Evolutionary conservation across 2,797 vertebrate genomes (phyloP), one percentile per base, ranked within the genome.

Genomic region (Alectoris magna): DNA sequence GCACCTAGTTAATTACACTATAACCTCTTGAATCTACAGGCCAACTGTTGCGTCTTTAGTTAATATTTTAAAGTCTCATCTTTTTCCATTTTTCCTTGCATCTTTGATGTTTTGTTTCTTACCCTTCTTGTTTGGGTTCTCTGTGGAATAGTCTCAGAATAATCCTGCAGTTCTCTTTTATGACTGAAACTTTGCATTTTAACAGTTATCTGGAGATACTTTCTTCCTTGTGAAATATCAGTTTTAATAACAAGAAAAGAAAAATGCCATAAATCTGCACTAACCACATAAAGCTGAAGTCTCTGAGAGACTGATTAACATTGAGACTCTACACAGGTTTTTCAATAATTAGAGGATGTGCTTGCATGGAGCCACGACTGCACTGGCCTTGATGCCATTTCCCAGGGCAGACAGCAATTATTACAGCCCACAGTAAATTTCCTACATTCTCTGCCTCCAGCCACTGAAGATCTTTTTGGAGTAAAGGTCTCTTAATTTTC

Each of bases 271-370:
- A 98, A 99, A 99, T 99, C 98, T 97, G 97, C 97, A 97, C 98
- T 98, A 99, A 99, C 97, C 98, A 98, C 97, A 98, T 98, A 98
- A 98, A 97, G 96, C 97, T 93, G 95, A 98, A 98, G 98, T 99
- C 99, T 99, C 98, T 97, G 95, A 98, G 99, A 99, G 98, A 99
- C 98, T 99, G 99, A 99, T 99, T 99, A 99, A 98, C 98, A 99
- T 98, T 97, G 97, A 98, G 97, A 96, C 97, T 98, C 97, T 92
- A 97, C 97, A 97, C 98, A 95, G 97, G 97, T 97, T 98, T 98
- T 98, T 97, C 97, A 97, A 95, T 99, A 99, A 99, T 99, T 98
- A 99, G 97, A 98, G 97, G 97, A 98, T 97, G 96, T 97, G 98
- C 97, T 98, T 97, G 98, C 98, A 97, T 97, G 98, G 97, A 98